phyloP scores from a whole-genome alignment of 2,797 vertebrate species.

The Dendrocincla fuliginosa region DNA sequence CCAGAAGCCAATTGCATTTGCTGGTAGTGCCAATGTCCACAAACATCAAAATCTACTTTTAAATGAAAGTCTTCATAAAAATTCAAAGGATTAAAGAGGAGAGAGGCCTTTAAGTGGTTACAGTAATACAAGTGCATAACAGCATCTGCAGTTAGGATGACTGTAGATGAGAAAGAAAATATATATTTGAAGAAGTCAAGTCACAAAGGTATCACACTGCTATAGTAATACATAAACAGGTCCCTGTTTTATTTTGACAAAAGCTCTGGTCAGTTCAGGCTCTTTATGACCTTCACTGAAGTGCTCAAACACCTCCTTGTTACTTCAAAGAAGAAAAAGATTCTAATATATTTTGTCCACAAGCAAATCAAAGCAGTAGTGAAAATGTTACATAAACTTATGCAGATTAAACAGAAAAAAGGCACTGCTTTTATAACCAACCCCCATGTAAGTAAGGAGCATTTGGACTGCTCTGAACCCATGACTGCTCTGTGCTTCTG shows the following conservation, averaged over 20 bases:
- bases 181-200: background rate
- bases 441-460: background rate
- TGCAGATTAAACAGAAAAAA: background rate
- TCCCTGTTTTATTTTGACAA: background rate
- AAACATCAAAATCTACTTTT: background rate
- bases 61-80: background rate
- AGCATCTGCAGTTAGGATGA: background rate
- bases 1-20: background rate
- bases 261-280: background rate
- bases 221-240: background rate
- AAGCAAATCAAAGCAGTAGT: background rate
- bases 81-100: background rate
- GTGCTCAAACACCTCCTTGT: background rate
- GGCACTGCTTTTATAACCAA: background rate
- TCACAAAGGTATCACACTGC: background rate
- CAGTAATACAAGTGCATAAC: background rate
- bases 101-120: background rate
- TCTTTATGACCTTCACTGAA: background rate
- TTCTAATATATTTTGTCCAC: background rate
- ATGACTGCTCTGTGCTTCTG: background rate
- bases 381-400: background rate
- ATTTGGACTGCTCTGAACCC: background rate
- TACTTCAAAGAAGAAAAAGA: background rate
- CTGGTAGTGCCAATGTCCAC: background rate
- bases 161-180: background rate